Base-by-base conservation (phyloP, 2,888 invertebrate genomes). In the Acrobasis suavella region DNA sequence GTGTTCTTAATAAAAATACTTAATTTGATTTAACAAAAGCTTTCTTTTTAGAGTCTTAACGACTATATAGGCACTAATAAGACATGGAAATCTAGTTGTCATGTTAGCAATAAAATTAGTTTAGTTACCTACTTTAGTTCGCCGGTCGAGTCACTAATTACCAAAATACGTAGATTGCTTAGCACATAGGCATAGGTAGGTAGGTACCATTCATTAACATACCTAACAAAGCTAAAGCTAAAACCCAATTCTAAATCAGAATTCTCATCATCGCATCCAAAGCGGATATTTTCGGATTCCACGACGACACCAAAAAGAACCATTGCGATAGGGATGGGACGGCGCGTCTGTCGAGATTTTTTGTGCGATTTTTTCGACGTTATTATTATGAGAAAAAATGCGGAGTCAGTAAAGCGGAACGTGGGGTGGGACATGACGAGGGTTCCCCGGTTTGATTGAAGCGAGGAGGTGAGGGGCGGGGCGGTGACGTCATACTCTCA, bases 301-400 rank as follows among this genome's bases (percentile, higher is more conserved):
- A 75, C 68, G 70, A 70, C 71, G 80, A 78, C 79, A 78, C 73
- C 69, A 81, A 86, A 85, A 85, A 82, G 80, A 78, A 82, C 80
- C 75, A 75, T 72, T 71, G 70, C 78, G 81, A 78, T 89, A 91
- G 89, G 88, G 87, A 86, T 83, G 88, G 84, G 85, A 87, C 78
- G 77, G 74, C 83, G 81, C 83, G 87, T 85, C 89, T 89, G 91
- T 89, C 88, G 86, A 90, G 89, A 90, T 90, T 92, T 92, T 91
- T 91, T 91, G 88, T 74, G 84, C 87, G 88, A 89, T 90, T 92
- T 91, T 92, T 92, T 91, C 87, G 81, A 91, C 90, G 88, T 89
- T 91, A 91, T 92, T 92, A 91, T 92, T 92, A 91, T 90, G 90
- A 89, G 89, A 90, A 84, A 91, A 92, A 91, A 91, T 91, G 90